Conservation (phyloP, 1,140 invertebrate genomes). For the Drosophila neocordata region DNA sequence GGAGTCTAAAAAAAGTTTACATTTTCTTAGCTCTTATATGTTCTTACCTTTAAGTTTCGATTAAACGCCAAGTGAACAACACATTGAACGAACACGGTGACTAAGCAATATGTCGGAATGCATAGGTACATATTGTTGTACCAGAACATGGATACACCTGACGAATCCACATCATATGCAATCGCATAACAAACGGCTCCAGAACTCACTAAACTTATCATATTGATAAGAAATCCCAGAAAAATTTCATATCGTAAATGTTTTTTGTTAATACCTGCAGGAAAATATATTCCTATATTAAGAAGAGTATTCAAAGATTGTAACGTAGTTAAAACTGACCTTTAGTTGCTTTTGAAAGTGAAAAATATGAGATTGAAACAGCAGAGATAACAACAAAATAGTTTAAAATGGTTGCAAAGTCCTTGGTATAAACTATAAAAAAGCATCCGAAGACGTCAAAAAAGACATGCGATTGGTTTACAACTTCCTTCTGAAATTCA, state of each 20-base stretch:
- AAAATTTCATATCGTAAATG: background rate
- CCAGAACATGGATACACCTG: background rate
- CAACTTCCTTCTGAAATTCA: background rate
- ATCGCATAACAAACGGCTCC: background rate
- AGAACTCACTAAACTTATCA: background rate
- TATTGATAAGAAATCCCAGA: background rate
- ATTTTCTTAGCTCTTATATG: background rate
- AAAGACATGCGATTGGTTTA: background rate
- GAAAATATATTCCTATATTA: background rate
- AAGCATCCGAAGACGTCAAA: background rate
- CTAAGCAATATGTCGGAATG: constrained; percentile 1
- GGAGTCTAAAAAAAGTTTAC: background rate
- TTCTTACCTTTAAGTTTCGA: background rate
- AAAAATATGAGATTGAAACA: background rate
- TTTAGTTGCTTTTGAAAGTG: background rate
- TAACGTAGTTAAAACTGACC: background rate
- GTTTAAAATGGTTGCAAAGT: background rate
- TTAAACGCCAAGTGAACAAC: background rate
- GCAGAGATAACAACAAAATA: background rate
- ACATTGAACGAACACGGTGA: background rate
- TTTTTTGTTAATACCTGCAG: background rate
- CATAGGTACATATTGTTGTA: constrained; percentile 1
- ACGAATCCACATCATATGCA: constrained; percentile 3
- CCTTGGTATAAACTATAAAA: background rate
- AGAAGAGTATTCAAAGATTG: background rate